phyloP scores from a whole-genome alignment of 2,888 invertebrate species.

The Pediacus dermestoides region DNA sequence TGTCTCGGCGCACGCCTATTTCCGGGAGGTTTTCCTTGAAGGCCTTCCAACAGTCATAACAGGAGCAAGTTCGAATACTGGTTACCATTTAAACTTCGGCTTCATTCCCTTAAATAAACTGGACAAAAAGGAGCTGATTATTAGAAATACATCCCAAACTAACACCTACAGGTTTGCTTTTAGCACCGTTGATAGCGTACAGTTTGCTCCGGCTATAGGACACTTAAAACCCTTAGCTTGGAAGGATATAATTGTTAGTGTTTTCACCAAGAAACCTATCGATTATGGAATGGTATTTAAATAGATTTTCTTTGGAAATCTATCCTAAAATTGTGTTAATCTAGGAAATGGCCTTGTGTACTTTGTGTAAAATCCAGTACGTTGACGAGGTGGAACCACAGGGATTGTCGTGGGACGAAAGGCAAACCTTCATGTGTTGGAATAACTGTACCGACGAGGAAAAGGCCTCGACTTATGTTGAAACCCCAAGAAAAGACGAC shows the following conservation, averaged over 20 bases:
- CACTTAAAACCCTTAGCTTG: conserved; percentile 47
- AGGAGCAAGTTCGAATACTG: conserved; percentile 15
- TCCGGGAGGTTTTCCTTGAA: conserved; percentile 22
- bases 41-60: conserved; percentile 11
- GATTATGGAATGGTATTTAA: conserved; percentile 36
- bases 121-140: conserved; percentile 45
- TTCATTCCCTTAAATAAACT: conserved; percentile 42
- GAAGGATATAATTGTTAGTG: conserved; percentile 55
- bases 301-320: conserved; percentile 12
- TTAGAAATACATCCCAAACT: conserved; percentile 46
- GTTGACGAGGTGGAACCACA: conserved; percentile 24
- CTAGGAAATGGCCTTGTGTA: conserved; percentile 33
- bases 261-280: conserved; percentile 49
- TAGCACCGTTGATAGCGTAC: conserved; percentile 36
- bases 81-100: conserved; percentile 47
- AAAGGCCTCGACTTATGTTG: no score
- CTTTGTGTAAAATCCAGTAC: conserved; percentile 36
- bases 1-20: conserved; percentile 29
- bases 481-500: no score
- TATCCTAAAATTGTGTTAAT: no score
- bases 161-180: conserved; percentile 49
- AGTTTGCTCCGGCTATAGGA: conserved; percentile 52
- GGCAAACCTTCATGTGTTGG: conserved; percentile 47
- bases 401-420: conserved; percentile 48
- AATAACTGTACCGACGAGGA: no score